Evolutionary conservation across 2,113 vertebrate genomes (phyloP), one percentile per base, ranked within the genome.

Genomic region (Nipponia nippon): DNA sequence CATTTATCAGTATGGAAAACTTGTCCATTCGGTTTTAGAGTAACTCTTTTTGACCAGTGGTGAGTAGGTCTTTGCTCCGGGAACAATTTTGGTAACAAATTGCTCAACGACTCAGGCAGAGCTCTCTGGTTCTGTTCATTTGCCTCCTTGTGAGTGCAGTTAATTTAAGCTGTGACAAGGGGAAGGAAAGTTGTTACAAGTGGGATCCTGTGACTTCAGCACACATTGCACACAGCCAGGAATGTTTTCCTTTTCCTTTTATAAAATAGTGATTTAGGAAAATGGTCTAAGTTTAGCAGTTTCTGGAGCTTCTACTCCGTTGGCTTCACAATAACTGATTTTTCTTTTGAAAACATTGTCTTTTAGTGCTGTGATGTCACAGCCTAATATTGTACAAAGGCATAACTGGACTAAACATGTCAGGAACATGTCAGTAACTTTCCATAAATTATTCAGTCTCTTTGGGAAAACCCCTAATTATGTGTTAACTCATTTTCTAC

Each of bases 381-480:
- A 89, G 88, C 11, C 56, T 80, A 80, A 77, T 83, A 55, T 67
- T 91, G 75, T 93, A 81, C 96, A 90, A 94, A 96, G 94, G 89
- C 89, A 11, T 90, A 91, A 93, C 96, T 50, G 89, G 95, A 97
- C 94, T 88, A 95, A 97, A 96, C 93, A 94, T 97, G 97, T 96
- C 94, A 95, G 95, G 85, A 97, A 94, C 95, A 97, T 97, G 96
- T 97, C 97, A 96, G 97, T 44, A 94, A 93, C 93, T 97, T 97
- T 97, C 94, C 96, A 97, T 96, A 96, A 97, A 97, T 97, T 95
- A 97, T 97, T 94, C 95, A 53, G 76, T 58, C 91, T 97, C 96
- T 77, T 96, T 95, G 96, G 97, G 97, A 97, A 97, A 97, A 91
- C 94, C 97, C 97, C 95, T 97, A 95, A 95, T 95, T 96, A 95